A percentile compares a stretch with the other conserved stretches of the same genome.
These are phyloP conservation scores for Leptinotarsa texana DNA, from an alignment of 1,140 invertebrate species.

Conservation along the genomic window DNA sequence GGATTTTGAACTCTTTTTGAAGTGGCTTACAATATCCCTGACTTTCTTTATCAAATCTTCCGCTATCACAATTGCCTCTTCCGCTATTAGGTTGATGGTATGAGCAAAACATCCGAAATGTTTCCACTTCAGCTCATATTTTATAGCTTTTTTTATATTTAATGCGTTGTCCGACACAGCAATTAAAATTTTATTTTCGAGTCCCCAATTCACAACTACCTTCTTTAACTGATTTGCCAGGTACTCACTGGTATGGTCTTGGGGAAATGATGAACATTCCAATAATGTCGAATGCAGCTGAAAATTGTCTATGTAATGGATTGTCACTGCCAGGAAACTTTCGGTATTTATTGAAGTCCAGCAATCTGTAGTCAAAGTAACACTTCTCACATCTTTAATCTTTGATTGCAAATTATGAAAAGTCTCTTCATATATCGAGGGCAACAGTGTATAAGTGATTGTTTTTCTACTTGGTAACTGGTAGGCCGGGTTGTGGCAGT, in stretches of 20 bases:
- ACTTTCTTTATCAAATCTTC: slow-evolving; percentile 12
- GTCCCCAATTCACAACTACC: slow-evolving; percentile 37
- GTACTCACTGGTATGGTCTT: slow-evolving; percentile 33
- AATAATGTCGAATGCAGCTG: slow-evolving; percentile 31
- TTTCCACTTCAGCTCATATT: slow-evolving; percentile 27
- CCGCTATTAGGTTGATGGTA: slow-evolving; percentile 43
- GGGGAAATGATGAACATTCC: slow-evolving; percentile 26
- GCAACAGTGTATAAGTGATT: slow-evolving; percentile 11
- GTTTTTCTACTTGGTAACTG: slow-evolving; percentile 36
- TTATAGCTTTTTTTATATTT: slow-evolving; percentile 40
- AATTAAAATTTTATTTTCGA: slow-evolving; percentile 42
- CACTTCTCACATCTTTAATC: background rate
- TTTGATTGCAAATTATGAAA: too few relatives aligned
- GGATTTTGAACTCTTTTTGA: slow-evolving; percentile 26
- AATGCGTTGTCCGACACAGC: slow-evolving; percentile 32
- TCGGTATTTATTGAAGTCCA: slow-evolving; percentile 33
- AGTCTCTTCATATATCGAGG: slow-evolving; percentile 10
- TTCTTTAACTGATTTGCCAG: slow-evolving; percentile 34
- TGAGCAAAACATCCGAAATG: slow-evolving; percentile 48
- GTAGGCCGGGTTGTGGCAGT: slow-evolving; percentile 36
- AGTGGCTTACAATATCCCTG: slow-evolving; percentile 26
- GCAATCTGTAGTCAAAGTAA: slow-evolving; percentile 24
- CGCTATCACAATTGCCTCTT: slow-evolving; percentile 16
- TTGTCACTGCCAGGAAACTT: slow-evolving; percentile 32
- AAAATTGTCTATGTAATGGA: slow-evolving; percentile 36